Evolutionary conservation across 2,888 invertebrate genomes (phyloP).

Genomic region (Caradrina kadenii): DNA sequence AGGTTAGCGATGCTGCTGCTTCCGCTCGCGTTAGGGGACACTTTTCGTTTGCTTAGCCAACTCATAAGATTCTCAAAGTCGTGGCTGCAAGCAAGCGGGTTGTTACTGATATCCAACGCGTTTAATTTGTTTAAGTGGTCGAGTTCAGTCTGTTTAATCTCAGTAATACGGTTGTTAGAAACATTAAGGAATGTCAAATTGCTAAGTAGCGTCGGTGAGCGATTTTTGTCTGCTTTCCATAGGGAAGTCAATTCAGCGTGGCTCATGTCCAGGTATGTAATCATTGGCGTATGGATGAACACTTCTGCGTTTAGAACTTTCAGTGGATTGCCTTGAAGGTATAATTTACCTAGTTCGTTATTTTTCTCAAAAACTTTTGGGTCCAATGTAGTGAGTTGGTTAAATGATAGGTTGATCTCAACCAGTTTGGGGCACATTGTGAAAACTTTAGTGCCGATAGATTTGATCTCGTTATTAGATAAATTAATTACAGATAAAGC

Average conservation of each 20-base stretch:
- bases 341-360: slow-evolving; percentile 91
- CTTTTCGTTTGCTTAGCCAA: slow-evolving; percentile 91
- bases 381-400: slow-evolving; percentile 91
- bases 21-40: slow-evolving; percentile 87
- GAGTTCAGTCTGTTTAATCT: slow-evolving; percentile 91
- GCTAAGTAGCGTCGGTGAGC: slow-evolving; percentile 85
- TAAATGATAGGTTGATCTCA: slow-evolving; percentile 93
- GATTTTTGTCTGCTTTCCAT: slow-evolving; percentile 90
- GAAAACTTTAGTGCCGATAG: slow-evolving; percentile 90
- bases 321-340: slow-evolving; percentile 93
- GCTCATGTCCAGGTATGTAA: slow-evolving; percentile 93
- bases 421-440: slow-evolving; percentile 90
- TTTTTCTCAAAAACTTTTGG: slow-evolving; percentile 92
- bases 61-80: slow-evolving; percentile 92
- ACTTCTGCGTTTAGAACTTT: slow-evolving; percentile 92
- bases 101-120: slow-evolving; percentile 91
- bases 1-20: slow-evolving; percentile 83
- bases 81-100: slow-evolving; percentile 92
- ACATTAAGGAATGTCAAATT: slow-evolving; percentile 91
- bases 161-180: slow-evolving; percentile 91
- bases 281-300: slow-evolving; percentile 91
- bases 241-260: slow-evolving; percentile 92
- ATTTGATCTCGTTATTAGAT: slow-evolving; percentile 92
- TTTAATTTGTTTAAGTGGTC: slow-evolving; percentile 90
- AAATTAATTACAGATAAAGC: slow-evolving; percentile 92